Conservation (phyloP, 2,888 invertebrate genomes). For the Campopleginae sp. region DNA sequence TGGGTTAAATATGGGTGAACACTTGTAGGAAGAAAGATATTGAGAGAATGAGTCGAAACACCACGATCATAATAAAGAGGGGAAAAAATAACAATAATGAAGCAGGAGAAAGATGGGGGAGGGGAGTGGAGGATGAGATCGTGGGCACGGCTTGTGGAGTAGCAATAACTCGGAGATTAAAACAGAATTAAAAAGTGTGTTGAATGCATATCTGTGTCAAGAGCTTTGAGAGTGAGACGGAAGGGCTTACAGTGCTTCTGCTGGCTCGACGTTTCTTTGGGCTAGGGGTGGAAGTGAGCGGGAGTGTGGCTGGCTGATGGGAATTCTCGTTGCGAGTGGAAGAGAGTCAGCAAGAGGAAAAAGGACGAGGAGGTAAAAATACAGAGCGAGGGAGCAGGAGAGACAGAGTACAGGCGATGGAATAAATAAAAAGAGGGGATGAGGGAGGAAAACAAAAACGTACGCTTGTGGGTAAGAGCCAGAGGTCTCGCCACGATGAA, state of each 20-base stretch:
- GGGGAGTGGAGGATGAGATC: not conserved
- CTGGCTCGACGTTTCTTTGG: slow-evolving; percentile 46
- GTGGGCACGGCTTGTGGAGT: slow-evolving; percentile 72
- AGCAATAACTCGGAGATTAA: slow-evolving; percentile 83
- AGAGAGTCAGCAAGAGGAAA: not conserved
- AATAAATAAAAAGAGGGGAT: slow-evolving; percentile 8
- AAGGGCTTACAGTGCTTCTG: slow-evolving; percentile 43
- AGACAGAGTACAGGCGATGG: not conserved
- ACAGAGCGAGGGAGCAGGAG: not conserved
- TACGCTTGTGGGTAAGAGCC: slow-evolving; percentile 27
- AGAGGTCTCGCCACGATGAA: slow-evolving; percentile 57
- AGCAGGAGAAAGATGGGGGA: slow-evolving; percentile 4
- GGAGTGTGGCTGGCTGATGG: slow-evolving; percentile 36
- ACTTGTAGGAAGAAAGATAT: slow-evolving; percentile 30
- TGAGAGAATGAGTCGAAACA: slow-evolving; percentile 27
- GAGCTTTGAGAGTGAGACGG: slow-evolving; percentile 63
- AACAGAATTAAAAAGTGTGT: slow-evolving; percentile 82
- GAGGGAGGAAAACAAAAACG: not conserved
- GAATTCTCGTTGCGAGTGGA: slow-evolving; percentile 37
- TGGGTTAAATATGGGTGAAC: slow-evolving; percentile 55
- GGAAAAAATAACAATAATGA: slow-evolving; percentile 37
- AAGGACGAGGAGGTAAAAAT: not conserved
- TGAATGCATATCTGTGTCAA: slow-evolving; percentile 81
- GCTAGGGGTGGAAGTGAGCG: slow-evolving; percentile 20
- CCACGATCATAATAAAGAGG: slow-evolving; percentile 23